These are phyloP conservation scores for Peromyscus polionotus DNA, from an alignment of 2,113 vertebrate species.

Conservation along the genomic window DNA sequence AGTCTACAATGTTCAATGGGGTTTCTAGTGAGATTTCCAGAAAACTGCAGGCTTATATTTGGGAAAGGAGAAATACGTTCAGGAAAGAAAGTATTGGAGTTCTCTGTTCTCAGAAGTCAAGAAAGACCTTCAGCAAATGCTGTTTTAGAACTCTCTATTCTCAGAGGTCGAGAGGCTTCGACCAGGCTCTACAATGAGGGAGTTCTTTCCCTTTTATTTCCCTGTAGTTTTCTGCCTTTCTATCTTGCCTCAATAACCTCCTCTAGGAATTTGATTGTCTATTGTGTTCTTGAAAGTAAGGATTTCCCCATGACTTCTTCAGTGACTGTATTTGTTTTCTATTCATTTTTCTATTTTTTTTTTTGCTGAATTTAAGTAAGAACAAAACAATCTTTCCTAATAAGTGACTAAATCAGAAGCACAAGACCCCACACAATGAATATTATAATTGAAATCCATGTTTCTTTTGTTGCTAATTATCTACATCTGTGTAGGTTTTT, in stretches of 20 bases:
- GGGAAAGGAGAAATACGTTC: neutral
- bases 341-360: neutral
- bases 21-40: neutral
- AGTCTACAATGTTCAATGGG: neutral
- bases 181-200: too few species aligned
- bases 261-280: neutral
- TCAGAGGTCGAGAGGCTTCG: neutral
- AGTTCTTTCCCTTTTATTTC: neutral
- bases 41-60: neutral
- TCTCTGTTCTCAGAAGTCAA: neutral
- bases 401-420: neutral
- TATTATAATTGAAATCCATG: constrained; percentile 1
- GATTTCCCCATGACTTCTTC: neutral
- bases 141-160: neutral
- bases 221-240: neutral
- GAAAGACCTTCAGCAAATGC: neutral
- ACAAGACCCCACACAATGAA: constrained; percentile 6
- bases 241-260: neutral
- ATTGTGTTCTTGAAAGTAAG: neutral
- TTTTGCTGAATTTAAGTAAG: constrained; percentile 32
- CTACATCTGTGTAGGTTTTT: neutral
- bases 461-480: constrained; percentile 24
- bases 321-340: constrained; percentile 52
- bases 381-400: constrained; percentile 48
- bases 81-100: neutral